phyloP scores from a whole-genome alignment of 2,797 vertebrate species.

The Ispidina picta region DNA sequence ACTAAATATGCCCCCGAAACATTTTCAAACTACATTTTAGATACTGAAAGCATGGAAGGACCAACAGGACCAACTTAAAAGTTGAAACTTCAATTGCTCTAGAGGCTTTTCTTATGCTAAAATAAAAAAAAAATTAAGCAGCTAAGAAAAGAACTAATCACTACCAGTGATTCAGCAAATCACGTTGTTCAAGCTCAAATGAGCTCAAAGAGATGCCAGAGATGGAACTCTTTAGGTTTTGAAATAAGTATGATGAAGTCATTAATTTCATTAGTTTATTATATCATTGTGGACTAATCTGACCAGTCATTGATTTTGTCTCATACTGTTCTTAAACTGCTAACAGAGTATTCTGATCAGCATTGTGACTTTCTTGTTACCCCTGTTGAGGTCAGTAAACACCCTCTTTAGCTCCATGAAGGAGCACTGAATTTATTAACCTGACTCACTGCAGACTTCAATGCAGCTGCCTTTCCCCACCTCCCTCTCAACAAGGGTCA shows the following conservation, averaged over 20 bases:
- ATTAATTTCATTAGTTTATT: neutral
- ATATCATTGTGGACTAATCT: neutral
- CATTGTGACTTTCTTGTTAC: neutral
- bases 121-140: neutral
- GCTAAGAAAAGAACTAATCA: neutral
- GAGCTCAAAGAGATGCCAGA: neutral
- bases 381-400: neutral
- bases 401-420: neutral
- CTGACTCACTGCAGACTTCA: neutral
- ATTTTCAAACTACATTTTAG: neutral
- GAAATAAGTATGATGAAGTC: neutral
- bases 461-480: neutral
- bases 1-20: neutral
- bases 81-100: neutral
- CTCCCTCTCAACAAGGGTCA: neutral
- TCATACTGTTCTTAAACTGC: neutral
- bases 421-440: neutral
- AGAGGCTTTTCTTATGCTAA: neutral
- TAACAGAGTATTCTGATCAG: neutral
- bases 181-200: neutral
- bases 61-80: neutral
- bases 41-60: neutral
- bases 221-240: neutral
- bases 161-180: neutral
- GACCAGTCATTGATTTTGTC: neutral